Evolutionary conservation across 2,797 vertebrate genomes (phyloP).

Genomic region (Botia almorhae): DNA sequence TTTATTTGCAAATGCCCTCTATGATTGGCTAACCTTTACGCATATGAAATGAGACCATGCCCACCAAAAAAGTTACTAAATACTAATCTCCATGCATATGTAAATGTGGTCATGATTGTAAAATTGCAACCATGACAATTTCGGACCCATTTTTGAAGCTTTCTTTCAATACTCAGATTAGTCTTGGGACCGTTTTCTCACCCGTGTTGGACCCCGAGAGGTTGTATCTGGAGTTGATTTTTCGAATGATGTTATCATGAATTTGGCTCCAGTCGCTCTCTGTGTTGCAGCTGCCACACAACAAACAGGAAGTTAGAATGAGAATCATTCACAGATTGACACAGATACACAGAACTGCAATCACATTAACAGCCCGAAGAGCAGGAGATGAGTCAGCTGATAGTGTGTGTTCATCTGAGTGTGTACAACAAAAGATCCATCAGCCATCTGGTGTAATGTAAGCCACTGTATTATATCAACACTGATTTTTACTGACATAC

Average conservation of each 20-base stretch:
- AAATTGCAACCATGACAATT: not conserved
- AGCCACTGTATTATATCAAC: conserved; percentile 62
- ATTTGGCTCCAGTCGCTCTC: conserved; percentile 98
- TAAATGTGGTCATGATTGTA: not conserved
- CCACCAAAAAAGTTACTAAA: not conserved
- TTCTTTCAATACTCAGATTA: not conserved
- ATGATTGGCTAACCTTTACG: not conserved
- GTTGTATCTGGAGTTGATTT: conserved; percentile 94
- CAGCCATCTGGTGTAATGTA: conserved; percentile 63
- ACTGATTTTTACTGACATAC: conserved; percentile 28
- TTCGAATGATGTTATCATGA: conserved; percentile 97
- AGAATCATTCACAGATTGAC: not conserved
- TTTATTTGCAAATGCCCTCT: not conserved
- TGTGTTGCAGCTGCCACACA: conserved; percentile 88
- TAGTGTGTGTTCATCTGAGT: conserved; percentile 3
- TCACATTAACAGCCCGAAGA: not conserved
- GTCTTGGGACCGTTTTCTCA: conserved; percentile 67
- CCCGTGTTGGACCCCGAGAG: conserved; percentile 95
- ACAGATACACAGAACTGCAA: conserved; percentile 16
- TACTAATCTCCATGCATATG: not conserved
- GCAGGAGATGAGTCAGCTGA: not conserved
- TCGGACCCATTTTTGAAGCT: not conserved
- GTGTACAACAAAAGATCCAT: conserved; percentile 35
- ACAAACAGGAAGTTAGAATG: not conserved
- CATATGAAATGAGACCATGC: not conserved